Evolutionary conservation across 2,113 vertebrate species (phyloP).

Genomic region (Zingel zingel): DNA sequence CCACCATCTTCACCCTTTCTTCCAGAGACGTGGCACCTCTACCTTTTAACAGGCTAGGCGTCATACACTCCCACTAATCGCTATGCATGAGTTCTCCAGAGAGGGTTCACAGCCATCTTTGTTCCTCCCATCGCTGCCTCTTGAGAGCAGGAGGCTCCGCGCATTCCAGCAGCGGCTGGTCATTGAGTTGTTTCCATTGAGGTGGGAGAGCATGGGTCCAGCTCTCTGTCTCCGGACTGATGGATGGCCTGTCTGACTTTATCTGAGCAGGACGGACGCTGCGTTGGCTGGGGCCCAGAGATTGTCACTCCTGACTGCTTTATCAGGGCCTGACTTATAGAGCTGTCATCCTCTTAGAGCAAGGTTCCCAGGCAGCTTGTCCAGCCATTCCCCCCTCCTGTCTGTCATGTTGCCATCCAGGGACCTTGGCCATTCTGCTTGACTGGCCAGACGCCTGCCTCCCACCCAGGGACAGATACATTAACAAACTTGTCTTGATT

Average conservation of each 20-base stretch:
- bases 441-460: slow-evolving; percentile 36
- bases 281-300: slow-evolving; percentile 72
- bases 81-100: slow-evolving; percentile 49
- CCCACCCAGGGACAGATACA: slow-evolving; percentile 50
- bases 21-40: slow-evolving; percentile 55
- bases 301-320: slow-evolving; percentile 78
- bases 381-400: slow-evolving; percentile 42
- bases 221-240: slow-evolving; percentile 73
- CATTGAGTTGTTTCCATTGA: slow-evolving; percentile 65
- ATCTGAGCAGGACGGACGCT: slow-evolving; percentile 80
- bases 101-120: slow-evolving; percentile 66
- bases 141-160: slow-evolving; percentile 50
- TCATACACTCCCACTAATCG: slow-evolving; percentile 66
- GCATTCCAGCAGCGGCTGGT: slow-evolving; percentile 74
- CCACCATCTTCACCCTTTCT: slow-evolving; percentile 49
- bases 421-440: slow-evolving; percentile 57
- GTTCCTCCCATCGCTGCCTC: slow-evolving; percentile 56
- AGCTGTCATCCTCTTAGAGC: slow-evolving; percentile 76
- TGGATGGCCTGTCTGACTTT: slow-evolving; percentile 81
- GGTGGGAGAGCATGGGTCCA: slow-evolving; percentile 61
- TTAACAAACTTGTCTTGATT: slow-evolving; percentile 60
- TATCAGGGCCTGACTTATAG: slow-evolving; percentile 79
- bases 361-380: slow-evolving; percentile 72
- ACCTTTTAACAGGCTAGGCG: slow-evolving; percentile 53
- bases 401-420: slow-evolving; percentile 64